Conservation (phyloP, 2,797 vertebrate genomes). For the Xyrichtys novacula region DNA sequence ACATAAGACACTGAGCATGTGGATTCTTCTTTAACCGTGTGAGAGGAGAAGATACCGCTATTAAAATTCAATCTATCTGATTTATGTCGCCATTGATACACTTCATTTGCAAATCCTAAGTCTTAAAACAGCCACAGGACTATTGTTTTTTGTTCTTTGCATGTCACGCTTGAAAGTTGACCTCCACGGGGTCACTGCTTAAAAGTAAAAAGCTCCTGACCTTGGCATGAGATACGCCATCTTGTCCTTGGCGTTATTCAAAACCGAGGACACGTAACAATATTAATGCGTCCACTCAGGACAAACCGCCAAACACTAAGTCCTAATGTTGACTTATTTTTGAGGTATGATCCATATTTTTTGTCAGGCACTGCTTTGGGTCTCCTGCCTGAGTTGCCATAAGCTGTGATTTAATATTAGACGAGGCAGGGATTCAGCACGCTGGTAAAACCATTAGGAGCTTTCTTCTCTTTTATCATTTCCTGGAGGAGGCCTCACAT, state of each 20-base stretch:
- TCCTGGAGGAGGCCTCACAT: slow-evolving; percentile 63
- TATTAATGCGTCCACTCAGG: slow-evolving; percentile 40
- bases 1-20: slow-evolving; percentile 57
- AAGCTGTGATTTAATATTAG: slow-evolving; percentile 79
- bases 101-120: slow-evolving; percentile 77
- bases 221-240: slow-evolving; percentile 35
- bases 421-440: slow-evolving; percentile 55
- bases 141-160: slow-evolving; percentile 70
- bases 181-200: slow-evolving; percentile 37
- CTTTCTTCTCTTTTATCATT: slow-evolving; percentile 78
- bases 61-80: slow-evolving; percentile 79
- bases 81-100: slow-evolving; percentile 76
- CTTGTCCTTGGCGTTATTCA: slow-evolving; percentile 33
- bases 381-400: slow-evolving; percentile 62
- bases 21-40: slow-evolving; percentile 65
- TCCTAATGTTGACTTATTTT: slow-evolving; percentile 30
- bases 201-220: slow-evolving; percentile 36
- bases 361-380: slow-evolving; percentile 46
- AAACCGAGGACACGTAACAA: slow-evolving; percentile 26
- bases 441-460: slow-evolving; percentile 81
- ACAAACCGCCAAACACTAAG: slow-evolving; percentile 7
- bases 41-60: slow-evolving; percentile 54
- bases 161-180: slow-evolving; percentile 64
- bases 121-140: slow-evolving; percentile 72
- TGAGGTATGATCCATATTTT: slow-evolving; percentile 54